Conservation (phyloP, 2,113 vertebrate genomes). For the Ptilorrhoa leucosticta region DNA sequence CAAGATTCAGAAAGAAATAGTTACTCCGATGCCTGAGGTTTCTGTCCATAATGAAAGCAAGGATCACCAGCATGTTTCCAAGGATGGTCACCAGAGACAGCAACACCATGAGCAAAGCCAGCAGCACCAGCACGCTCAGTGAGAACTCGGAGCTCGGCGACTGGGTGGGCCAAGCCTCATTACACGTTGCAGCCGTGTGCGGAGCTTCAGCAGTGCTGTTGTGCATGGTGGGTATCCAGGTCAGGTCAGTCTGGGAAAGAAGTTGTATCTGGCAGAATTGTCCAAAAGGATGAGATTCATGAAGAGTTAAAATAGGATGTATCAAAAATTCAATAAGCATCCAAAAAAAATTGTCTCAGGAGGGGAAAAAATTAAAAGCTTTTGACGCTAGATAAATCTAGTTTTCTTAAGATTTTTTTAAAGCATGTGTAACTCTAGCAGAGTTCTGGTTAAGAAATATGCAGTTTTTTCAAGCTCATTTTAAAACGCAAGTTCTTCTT, state of each 20-base stretch:
- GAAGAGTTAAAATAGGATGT: not conserved
- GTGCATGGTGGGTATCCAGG: not conserved
- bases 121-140: conserved; percentile 48
- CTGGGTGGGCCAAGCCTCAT: not conserved
- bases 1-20: conserved; percentile 88
- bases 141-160: not conserved
- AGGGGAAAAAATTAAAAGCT: not conserved
- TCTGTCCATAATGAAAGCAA: conserved; percentile 85
- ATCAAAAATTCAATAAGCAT: not conserved
- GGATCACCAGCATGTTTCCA: conserved; percentile 84
- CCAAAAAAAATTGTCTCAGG: not conserved
- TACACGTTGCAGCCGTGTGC: rapidly evolving
- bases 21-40: conserved; percentile 85
- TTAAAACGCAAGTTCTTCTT: not conserved
- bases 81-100: conserved; percentile 79
- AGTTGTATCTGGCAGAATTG: not conserved
- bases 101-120: conserved; percentile 80
- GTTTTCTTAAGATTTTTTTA: not conserved
- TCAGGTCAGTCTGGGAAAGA: not conserved
- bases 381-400: not conserved
- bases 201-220: not conserved
- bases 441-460: not conserved
- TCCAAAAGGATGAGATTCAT: not conserved
- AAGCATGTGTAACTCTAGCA: not conserved
- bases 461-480: not conserved